Base-by-base conservation (phyloP, 2,113 vertebrate species). In the Ellobius talpinus region DNA sequence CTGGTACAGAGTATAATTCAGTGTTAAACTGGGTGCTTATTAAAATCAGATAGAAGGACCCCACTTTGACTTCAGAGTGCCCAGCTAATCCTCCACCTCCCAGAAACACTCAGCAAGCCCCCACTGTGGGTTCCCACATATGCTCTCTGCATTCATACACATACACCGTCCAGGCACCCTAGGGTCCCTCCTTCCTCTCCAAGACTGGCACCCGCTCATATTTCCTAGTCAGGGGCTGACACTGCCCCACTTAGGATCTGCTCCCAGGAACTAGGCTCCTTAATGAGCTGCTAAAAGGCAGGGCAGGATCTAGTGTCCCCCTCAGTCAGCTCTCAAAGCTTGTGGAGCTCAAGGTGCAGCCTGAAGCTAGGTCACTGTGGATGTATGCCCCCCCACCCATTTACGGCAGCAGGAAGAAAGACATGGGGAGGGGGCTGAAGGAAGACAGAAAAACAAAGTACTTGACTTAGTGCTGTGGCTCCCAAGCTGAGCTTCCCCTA, bases 21-120 rank as follows among this genome's bases (percentile, higher is more conserved):
- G 50, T 86, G 33, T 93, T 92, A 95, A 42, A 95, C 58, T 1
- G 2, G 63, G 29, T 73, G 70, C 21, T 90, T 86, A 76, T 79
- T 89, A 92, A 88, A 88, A 89, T 50, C 89, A 94, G 68, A 91
- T 45, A 87, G 39, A 93, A 63, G 65, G 33, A 33, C 11, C 55
- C 31, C 33, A 31, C 0, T 31, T 70, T 58, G 42, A 42, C 50
- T 85, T 89, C 79, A 76, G 90, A 76, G 33, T 12, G 16, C n/a
- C 21, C 55, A 31, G 2, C 42, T 45, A 85, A 50, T 5, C n/a
- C 33, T 85, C 66, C 58, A 14, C 39, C 33, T 84, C 74, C 86
- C 84, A 39, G 7, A 85, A 85, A 73, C 17, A n/a, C 79, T 39
- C 77, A 52, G 72, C 39, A 26, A 12, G 2, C 21, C 24, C 61